phyloP scores from a whole-genome alignment of 1,140 invertebrate species.

The Drosophila pruinosa region DNA sequence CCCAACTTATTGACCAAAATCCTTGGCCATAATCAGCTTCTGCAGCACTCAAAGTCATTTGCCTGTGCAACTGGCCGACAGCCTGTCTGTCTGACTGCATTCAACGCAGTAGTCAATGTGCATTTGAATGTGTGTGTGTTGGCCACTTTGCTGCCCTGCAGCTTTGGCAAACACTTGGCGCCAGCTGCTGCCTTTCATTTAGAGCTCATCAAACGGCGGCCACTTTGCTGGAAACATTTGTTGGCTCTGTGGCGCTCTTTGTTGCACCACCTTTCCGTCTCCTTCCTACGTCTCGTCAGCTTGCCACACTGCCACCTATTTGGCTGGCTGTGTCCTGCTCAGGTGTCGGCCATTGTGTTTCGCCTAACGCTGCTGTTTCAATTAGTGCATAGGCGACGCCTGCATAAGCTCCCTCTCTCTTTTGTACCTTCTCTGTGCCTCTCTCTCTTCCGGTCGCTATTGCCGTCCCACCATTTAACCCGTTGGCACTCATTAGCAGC shows the following conservation, averaged over 20 bases:
- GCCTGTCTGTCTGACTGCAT: not conserved
- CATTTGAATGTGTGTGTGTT: constrained; percentile 20
- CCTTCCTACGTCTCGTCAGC: not conserved
- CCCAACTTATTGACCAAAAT: constrained; percentile 47
- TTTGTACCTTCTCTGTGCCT: not conserved
- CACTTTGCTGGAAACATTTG: constrained; percentile 55
- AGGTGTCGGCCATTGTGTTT: constrained; percentile 65
- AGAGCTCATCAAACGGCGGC: constrained; percentile 67
- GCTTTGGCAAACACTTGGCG: constrained; percentile 68
- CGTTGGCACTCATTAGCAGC: constrained; percentile 68
- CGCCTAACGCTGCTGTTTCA: constrained; percentile 51
- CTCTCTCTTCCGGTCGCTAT: not conserved
- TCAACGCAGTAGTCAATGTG: constrained; percentile 1
- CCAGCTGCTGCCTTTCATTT: constrained; percentile 65
- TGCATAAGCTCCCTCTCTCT: not conserved
- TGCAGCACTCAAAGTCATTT: constrained; percentile 73
- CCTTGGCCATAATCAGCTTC: constrained; percentile 70
- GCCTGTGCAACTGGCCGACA: constrained; percentile 13
- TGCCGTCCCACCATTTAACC: not conserved
- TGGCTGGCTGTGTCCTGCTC: constrained; percentile 4
- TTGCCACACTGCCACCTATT: constrained; percentile 5
- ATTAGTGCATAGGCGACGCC: constrained; percentile 51
- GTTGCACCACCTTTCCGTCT: not conserved
- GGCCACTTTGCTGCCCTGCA: constrained; percentile 56
- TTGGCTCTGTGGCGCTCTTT: constrained; percentile 16